phyloP scores from a whole-genome alignment of 2,888 invertebrate genomes.

The Parelbella ahira region DNA sequence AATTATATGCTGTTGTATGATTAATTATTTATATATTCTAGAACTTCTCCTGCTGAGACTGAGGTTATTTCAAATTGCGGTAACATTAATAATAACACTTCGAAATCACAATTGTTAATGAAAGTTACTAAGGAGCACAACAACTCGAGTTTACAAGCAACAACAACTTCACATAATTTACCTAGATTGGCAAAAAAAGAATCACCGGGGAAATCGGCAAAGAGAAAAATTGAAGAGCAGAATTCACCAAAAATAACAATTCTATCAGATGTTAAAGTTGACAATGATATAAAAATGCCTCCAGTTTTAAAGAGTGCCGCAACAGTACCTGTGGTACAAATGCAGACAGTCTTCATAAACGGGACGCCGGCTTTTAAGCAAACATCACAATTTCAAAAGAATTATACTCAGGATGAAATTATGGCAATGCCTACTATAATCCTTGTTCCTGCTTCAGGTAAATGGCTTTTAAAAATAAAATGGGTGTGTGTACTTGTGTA shows the following conservation, averaged over 20 bases:
- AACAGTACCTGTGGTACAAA: conserved; percentile 54
- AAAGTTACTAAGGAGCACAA: conserved; percentile 31
- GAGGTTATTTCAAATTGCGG: not conserved
- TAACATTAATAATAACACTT: not conserved
- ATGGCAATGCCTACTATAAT: conserved; percentile 79
- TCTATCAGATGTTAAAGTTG: conserved; percentile 65
- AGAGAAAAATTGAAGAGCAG: conserved; percentile 22
- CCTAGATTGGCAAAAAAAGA: conserved; percentile 3
- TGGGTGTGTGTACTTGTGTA: no score
- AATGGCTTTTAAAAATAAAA: no score
- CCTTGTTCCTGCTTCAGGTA: conserved; percentile 63
- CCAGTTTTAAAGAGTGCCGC: conserved; percentile 43
- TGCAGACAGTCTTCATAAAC: conserved; percentile 63
- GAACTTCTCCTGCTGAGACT: conserved; percentile 1
- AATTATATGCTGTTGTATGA: no score
- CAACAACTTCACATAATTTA: not conserved
- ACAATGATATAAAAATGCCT: conserved; percentile 39
- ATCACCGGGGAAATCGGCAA: conserved; percentile 1
- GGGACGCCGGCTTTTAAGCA: conserved; percentile 61
- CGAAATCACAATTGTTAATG: conserved; percentile 32
- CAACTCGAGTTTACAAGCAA: conserved; percentile 4
- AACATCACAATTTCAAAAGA: conserved; percentile 32
- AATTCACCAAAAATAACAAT: conserved; percentile 60
- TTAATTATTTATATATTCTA: conserved; percentile 1
- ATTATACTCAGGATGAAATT: conserved; percentile 64